Base-by-base conservation (phyloP, 2,113 vertebrate species). In the Tragulus kanchil region DNA sequence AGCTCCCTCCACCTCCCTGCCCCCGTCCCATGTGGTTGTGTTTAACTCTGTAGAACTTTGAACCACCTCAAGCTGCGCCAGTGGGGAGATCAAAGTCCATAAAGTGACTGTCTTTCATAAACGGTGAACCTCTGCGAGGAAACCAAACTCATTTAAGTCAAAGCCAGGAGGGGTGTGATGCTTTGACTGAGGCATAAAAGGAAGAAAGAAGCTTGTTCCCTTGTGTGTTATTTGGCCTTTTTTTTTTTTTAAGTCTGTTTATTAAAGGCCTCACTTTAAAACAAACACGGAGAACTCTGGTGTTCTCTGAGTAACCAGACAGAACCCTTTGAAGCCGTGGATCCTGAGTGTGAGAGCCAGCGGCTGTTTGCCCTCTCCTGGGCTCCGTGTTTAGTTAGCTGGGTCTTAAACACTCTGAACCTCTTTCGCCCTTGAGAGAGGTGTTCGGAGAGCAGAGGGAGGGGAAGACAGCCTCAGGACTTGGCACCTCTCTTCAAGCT, bases 11-110 rank as follows among this genome's bases (percentile, higher is more conserved):
- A 42, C 36, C 21, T 71, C 69, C 69, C 10, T 0, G 36, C 69
- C 90, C 85, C 45, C 19, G 85, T 95, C 97, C 98, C 98, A 98
- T 98, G 98, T 98, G 98, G 98, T 98, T 98, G 93, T 97, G 94
- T 97, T 99, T 99, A 98, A 98, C 96, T 88, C 78, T 10, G 79
- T 67, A 96, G 97, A 98, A 98, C 98, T 99, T 98, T 98, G 98
- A 98, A 97, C 93, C 94, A 97, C 94, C 98, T 98, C 97, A 98
- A 98, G 97, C 96, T 96, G 97, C 11, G 97, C 96, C 93, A 96
- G 94, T 91, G 91, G 95, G 92, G 93, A 98, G 98, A 99, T 99
- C 98, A 99, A 99, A 99, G 98, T 89, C 94, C 95, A 95, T 96
- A 95, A 98, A 97, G 89, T 65, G 85, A 98, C 96, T 93, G 84